Percentiles rank a stretch among this genome's conserved stretches.
phyloP scores from a whole-genome alignment of 2,113 vertebrate genomes.

The Lasiurus borealis region DNA sequence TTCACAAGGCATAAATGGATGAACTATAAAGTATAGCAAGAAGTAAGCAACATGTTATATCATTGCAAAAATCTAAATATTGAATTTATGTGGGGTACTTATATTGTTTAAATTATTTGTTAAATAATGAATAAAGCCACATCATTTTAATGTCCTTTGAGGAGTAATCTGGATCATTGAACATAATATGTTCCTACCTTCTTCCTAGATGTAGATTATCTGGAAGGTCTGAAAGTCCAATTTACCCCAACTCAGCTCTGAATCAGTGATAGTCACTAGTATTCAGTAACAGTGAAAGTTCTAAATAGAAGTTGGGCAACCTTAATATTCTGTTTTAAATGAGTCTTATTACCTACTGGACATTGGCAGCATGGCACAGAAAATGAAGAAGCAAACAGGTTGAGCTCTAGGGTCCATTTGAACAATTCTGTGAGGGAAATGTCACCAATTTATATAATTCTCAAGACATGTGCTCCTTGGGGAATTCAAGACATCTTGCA shows the following conservation, averaged over 20 bases:
- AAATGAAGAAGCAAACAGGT: not conserved
- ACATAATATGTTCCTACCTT: not conserved
- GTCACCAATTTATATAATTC: conserved; percentile 13
- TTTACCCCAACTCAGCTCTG: not conserved
- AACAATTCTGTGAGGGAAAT: conserved; percentile 23
- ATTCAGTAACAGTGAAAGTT: not conserved
- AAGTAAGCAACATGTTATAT: not conserved
- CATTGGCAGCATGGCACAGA: conserved; percentile 18
- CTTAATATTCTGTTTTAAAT: conserved; percentile 14
- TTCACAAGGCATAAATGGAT: not conserved
- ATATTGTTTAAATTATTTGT: not conserved
- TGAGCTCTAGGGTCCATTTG: not conserved
- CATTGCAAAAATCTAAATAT: not conserved
- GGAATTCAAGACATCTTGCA: conserved; percentile 23
- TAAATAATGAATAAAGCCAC: not conserved
- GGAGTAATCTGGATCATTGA: not conserved
- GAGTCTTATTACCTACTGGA: not conserved
- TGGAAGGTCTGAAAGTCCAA: not conserved
- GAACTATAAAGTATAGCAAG: not conserved
- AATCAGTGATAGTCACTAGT: not conserved
- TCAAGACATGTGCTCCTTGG: conserved; percentile 11
- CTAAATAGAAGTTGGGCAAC: not conserved
- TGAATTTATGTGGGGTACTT: not conserved
- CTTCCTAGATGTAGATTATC: not conserved
- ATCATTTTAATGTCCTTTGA: not conserved